Evolutionary conservation across 2,888 invertebrate genomes (phyloP).

Genomic region (Oscheius myriophilus): DNA sequence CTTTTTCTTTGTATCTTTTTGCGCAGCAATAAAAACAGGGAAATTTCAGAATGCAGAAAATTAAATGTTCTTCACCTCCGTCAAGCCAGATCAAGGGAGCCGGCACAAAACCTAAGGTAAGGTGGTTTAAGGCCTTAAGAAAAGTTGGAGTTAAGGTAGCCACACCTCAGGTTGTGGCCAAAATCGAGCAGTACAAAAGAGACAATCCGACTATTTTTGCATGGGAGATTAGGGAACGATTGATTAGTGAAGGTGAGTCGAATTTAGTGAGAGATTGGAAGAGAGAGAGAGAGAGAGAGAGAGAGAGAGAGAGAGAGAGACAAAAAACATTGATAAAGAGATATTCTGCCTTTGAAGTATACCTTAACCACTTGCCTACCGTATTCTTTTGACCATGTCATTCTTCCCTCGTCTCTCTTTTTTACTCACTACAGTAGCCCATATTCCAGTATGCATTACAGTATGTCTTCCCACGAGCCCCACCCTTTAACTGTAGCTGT

Average conservation of each 20-base stretch:
- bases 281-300: too few species aligned
- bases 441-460: too few species aligned
- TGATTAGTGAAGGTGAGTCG: slow-evolving; percentile 87
- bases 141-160: slow-evolving; percentile 80
- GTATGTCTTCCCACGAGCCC: too few species aligned
- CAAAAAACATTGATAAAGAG: too few species aligned
- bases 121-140: background rate
- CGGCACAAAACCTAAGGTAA: slow-evolving; percentile 60
- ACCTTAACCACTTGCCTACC: too few species aligned
- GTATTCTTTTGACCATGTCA: too few species aligned
- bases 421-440: too few species aligned
- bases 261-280: background rate
- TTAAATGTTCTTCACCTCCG: slow-evolving; percentile 15
- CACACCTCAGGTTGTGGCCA: slow-evolving; percentile 93
- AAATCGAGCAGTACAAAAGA: slow-evolving; percentile 96
- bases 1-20: background rate
- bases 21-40: too few species aligned
- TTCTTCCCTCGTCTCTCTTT: too few species aligned
- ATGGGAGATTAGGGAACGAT: slow-evolving; percentile 96
- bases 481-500: too few species aligned
- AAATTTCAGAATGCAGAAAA: slow-evolving; percentile 24
- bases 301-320: too few species aligned
- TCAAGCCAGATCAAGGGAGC: slow-evolving; percentile 38
- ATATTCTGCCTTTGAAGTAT: too few species aligned
- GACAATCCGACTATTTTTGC: slow-evolving; percentile 98